Evolutionary conservation across 2,797 vertebrate species (phyloP), one percentile per base, ranked within the genome.

Genomic region (Nyctalus aviator): DNA sequence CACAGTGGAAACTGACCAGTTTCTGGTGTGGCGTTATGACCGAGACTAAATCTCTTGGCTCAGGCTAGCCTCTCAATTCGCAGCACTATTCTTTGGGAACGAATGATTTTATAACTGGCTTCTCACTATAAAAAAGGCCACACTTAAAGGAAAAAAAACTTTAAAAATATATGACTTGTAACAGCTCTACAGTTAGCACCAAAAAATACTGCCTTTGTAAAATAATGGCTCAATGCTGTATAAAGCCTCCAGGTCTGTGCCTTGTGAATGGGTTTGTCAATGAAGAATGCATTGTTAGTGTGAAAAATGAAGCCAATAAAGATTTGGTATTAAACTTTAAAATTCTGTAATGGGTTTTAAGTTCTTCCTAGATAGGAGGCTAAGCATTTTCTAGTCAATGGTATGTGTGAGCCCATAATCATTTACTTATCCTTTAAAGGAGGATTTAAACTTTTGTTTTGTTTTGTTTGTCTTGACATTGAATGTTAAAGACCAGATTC

Each of bases 221-320:
- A 92, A 62, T 15, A 79, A 50, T 76, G 44, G 20, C 35, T 93
- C 18, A 25, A 0, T 6, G 4, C 25, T 21, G 15, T 27, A 68
- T 46, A 72, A 86, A 81, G 44, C 12, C 62, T 92, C 62, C 10
- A 82, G 18, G 6, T 57, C 25, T 71, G 7, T 50, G n/a, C 20
- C 30, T 53, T 62, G 8, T 83, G 48, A 92, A 79, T 85, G 69
- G 23, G 10, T 55, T 90, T 92, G 15, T 84, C 35, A 50, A 85
- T 92, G 79, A 85, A 85, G 35, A 88, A 35, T 23, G 35, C 14
- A 59, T 73, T 68, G 77, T 88, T 91, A 68, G 50, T 75, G 73
- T 93, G 82, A 94, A 95, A 90, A 84, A 76, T 83, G 75, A 79
- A 82, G 12, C 27, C 59, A 59, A 84, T 73, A 53, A 35, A 84